Conservation (phyloP, 2,113 vertebrate genomes). For the Seriola aureovittata region DNA sequence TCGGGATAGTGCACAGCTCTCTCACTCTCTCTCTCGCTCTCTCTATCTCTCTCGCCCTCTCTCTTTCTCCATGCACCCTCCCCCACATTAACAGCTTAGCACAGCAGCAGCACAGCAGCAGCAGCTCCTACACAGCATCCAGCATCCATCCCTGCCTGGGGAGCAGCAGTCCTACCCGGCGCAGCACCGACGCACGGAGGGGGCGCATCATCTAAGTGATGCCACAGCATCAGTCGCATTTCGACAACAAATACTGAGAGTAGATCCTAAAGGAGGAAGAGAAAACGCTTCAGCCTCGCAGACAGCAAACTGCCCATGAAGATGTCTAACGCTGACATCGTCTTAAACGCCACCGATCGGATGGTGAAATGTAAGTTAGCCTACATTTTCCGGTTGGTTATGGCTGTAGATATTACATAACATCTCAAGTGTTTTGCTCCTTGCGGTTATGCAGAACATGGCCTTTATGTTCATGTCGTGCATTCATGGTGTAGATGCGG, state of each 20-base stretch:
- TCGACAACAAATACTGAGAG: constrained; percentile 74
- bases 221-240: constrained; percentile 84
- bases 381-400: constrained; percentile 30
- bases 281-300: constrained; percentile 75
- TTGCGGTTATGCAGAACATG: constrained; percentile 20
- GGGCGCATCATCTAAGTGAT: constrained; percentile 85
- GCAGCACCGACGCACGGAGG: constrained; percentile 79
- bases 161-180: constrained; percentile 76
- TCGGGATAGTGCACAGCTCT: constrained; percentile 78
- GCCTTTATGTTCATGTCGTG: constrained; percentile 56
- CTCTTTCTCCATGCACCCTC: constrained; percentile 77
- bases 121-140: constrained; percentile 60
- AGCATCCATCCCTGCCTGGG: constrained; percentile 74
- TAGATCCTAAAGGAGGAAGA: constrained; percentile 41
- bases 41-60: constrained; percentile 37
- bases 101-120: constrained; percentile 72
- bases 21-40: constrained; percentile 60
- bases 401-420: constrained; percentile 64
- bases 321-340: constrained; percentile 90
- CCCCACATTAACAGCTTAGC: constrained; percentile 83
- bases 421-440: constrained; percentile 41
- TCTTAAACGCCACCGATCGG: constrained; percentile 86
- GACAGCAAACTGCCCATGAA: constrained; percentile 87
- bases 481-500: constrained; percentile 48
- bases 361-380: constrained; percentile 87